phyloP scores from a whole-genome alignment of 2,113 vertebrate species.

The Albula goreensis region DNA sequence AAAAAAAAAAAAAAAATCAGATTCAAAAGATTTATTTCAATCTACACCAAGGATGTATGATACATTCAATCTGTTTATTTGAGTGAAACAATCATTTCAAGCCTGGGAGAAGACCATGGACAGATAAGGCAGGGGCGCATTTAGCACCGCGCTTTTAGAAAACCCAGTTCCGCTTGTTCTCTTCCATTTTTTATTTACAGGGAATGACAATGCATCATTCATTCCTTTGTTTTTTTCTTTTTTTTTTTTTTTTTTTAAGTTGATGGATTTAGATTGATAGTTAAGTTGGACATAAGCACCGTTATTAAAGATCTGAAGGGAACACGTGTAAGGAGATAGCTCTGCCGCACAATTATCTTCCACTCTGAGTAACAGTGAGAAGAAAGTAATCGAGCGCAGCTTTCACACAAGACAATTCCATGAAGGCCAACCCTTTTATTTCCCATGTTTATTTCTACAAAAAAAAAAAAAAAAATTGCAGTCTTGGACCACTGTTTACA shows the following conservation, averaged over 20 bases:
- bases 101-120: conserved; percentile 51
- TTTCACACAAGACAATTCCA: neutral
- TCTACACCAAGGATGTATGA: conserved; percentile 66
- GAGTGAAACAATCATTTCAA: conserved; percentile 73
- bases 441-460: neutral
- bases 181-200: conserved; percentile 57
- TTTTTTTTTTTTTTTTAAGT: conserved; percentile 33
- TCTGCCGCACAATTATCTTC: neutral
- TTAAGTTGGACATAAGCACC: conserved; percentile 55
- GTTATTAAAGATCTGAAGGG: conserved; percentile 58
- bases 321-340: conserved; percentile 49
- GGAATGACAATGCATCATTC: conserved; percentile 55
- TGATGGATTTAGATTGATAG: conserved; percentile 59
- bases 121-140: conserved; percentile 63
- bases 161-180: conserved; percentile 39
- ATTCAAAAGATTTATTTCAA: conserved; percentile 74
- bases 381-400: neutral
- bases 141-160: conserved; percentile 39
- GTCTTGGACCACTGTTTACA: neutral
- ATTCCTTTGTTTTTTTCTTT: conserved; percentile 53
- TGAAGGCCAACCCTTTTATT: neutral
- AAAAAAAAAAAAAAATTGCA: neutral
- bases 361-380: neutral
- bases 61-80: conserved; percentile 76
- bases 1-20: conserved; percentile 38